Base-by-base conservation (phyloP, 2,797 vertebrate genomes). In the Lindbergichthys nudifrons region DNA sequence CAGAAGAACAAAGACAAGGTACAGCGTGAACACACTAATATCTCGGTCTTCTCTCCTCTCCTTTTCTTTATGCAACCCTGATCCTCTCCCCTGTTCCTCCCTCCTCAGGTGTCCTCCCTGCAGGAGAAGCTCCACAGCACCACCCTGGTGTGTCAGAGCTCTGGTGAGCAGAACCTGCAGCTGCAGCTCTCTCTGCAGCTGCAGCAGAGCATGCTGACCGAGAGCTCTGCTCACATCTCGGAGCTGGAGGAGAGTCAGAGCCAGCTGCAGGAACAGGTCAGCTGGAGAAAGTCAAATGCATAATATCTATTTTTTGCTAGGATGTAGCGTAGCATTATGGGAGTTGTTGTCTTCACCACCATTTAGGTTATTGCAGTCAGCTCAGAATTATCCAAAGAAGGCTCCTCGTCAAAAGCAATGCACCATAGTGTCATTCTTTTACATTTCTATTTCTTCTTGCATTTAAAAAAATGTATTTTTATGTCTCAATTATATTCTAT, bases 241-340 rank as follows among this genome's bases (percentile, higher is more conserved):
- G 97, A 98, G 48, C 92, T 99, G 70, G 98, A 99, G 92, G 97
- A 98, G 54, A 95, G 89, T 89, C 97, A 99, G 90, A 91, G 89
- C 73, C 93, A 93, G 73, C 95, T 98, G 78, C 95, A 97, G 89
- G 92, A 89, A 81, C 96, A 97, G 95, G 98, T 97, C 75, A 10
- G 73, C 2, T 18, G 39, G n/a, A 79, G 2, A 5, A 43, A 0
- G 4, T 12, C 2, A 8, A 36, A 36, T 26, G 26, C 32, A 36
- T 1, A 36, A 36, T 9, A 26, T 26, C 26, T 26, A 2, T 7
- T 9, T 36, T 36, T 2, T 9, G 32, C 32, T 9, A 1, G 8
- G 32, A 36, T 9, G 32, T 9, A 36, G 32, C 1, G 32, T 36
- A 36, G 32, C 1, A 2, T 36, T 2, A 9, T 36, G 32, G 32